phyloP scores from a whole-genome alignment of 2,888 invertebrate genomes.

The Agrilus cyanescens region DNA sequence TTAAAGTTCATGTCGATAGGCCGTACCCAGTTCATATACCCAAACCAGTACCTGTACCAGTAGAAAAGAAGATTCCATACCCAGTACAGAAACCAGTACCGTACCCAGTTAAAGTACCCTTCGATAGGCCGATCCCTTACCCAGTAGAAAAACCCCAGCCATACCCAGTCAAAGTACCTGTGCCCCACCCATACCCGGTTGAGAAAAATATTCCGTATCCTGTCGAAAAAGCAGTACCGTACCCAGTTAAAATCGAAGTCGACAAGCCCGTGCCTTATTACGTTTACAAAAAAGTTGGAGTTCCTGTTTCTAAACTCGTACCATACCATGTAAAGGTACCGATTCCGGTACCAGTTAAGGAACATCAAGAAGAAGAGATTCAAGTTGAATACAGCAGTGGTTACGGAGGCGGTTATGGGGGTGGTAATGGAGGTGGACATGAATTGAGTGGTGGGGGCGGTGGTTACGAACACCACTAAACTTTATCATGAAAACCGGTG shows the following conservation, averaged over 20 bases:
- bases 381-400: constrained; percentile 14
- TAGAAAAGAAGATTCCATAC: constrained; percentile 65
- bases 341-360: constrained; percentile 48
- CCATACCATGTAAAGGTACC: constrained; percentile 61
- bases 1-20: constrained; percentile 54
- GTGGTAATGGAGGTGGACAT: constrained; percentile 13
- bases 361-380: constrained; percentile 27
- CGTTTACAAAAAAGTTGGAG: constrained; percentile 33
- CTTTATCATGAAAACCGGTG: constrained; percentile 5
- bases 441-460: constrained; percentile 5
- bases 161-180: constrained; percentile 59
- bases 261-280: constrained; percentile 55
- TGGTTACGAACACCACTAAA: constrained; percentile 7
- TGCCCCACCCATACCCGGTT: constrained; percentile 58
- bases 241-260: constrained; percentile 45
- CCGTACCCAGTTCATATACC: constrained; percentile 57
- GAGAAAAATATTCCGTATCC: constrained; percentile 54
- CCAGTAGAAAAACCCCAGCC: constrained; percentile 71
- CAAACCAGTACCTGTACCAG: constrained; percentile 56
- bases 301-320: constrained; percentile 42
- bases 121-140: constrained; percentile 58
- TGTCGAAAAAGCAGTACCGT: constrained; percentile 57
- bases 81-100: constrained; percentile 60
- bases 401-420: constrained; percentile 21
- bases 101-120: constrained; percentile 56